phyloP scores from a whole-genome alignment of 2,888 invertebrate species.

The Spatulosminthurus flaviceps region DNA sequence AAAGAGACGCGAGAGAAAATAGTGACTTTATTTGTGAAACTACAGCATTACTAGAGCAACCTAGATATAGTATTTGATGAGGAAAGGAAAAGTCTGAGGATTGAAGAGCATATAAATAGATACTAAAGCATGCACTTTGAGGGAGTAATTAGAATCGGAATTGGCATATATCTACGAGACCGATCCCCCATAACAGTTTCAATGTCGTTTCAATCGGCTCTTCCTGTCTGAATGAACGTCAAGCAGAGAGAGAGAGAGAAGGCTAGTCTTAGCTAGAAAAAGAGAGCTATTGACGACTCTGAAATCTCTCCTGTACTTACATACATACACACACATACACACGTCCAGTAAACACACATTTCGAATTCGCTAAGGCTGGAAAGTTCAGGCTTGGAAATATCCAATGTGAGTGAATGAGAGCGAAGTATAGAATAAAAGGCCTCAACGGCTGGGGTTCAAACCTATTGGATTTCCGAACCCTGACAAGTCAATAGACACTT shows the following conservation, averaged over 20 bases:
- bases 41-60: not conserved
- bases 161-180: slow-evolving; percentile 50
- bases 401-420: slow-evolving; percentile 2
- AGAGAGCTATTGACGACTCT: slow-evolving; percentile 8
- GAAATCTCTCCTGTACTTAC: not conserved
- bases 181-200: slow-evolving; percentile 60
- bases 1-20: too few relatives aligned
- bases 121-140: slow-evolving; percentile 44
- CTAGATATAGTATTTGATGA: not conserved
- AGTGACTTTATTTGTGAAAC: too few relatives aligned
- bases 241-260: too few relatives aligned
- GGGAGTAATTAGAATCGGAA: slow-evolving; percentile 53
- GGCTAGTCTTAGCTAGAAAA: not conserved
- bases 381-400: slow-evolving; percentile 8
- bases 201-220: slow-evolving; percentile 64
- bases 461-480: slow-evolving; percentile 21
- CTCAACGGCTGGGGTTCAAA: slow-evolving; percentile 23
- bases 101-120: not conserved
- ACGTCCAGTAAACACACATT: too few relatives aligned
- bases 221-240: slow-evolving; percentile 60
- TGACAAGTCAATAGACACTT: slow-evolving; percentile 18
- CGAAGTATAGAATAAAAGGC: not conserved
- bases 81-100: not conserved
- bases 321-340: not conserved
- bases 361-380: slow-evolving; percentile 8